A percentile compares a stretch with the other conserved stretches of the same genome.
phyloP scores from a whole-genome alignment of 2,113 vertebrate genomes.

The Chaetorhynchus papuensis region DNA sequence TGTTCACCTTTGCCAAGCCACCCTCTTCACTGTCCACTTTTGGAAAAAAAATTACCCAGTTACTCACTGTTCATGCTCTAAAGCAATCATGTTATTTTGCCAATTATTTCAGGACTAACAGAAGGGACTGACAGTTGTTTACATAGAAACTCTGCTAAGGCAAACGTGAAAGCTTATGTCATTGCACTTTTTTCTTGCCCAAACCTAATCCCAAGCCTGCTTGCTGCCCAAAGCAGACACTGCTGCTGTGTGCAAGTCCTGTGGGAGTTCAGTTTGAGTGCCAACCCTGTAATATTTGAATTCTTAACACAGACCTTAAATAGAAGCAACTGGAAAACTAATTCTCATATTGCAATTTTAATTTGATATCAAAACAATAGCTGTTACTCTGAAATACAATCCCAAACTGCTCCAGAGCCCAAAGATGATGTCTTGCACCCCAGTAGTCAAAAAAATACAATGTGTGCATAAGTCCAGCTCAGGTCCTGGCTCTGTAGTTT shows the following conservation, averaged over 20 bases:
- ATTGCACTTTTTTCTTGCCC: background rate
- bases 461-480: background rate
- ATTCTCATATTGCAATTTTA: background rate
- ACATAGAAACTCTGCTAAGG: background rate
- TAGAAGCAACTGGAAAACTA: background rate
- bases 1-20: background rate
- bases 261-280: background rate
- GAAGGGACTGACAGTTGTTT: background rate
- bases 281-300: background rate
- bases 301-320: background rate
- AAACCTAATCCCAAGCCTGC: background rate
- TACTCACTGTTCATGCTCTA: background rate
- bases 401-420: background rate
- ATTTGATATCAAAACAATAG: background rate
- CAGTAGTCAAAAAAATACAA: background rate
- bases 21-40: background rate
- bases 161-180: background rate
- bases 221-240: background rate
- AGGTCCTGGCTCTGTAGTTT: background rate
- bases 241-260: background rate
- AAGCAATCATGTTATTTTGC: background rate
- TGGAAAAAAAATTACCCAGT: background rate
- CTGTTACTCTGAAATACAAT: background rate
- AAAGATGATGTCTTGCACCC: rapidly evolving
- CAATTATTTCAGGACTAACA: background rate